Evolutionary conservation across 2,888 invertebrate species (phyloP), one percentile per base, ranked within the genome.

Genomic region (Conus canariensis): DNA sequence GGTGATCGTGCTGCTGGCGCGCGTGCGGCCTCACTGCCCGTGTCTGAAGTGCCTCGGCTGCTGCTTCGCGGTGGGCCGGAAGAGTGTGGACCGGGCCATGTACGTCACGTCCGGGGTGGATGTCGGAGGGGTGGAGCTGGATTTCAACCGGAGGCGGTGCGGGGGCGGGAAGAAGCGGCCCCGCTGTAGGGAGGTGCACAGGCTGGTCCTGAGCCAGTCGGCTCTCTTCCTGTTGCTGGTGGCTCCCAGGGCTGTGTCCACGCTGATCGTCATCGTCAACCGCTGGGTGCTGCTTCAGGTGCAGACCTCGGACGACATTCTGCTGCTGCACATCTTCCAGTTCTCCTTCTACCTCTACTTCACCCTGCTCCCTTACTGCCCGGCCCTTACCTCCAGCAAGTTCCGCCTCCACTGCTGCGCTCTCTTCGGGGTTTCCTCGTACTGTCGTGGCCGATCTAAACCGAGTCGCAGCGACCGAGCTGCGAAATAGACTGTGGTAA

Each of bases 271-370:
- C 56, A 90, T 92, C 25, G 90, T 93, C 22, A 90, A 91, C 82
- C 90, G 92, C 25, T 91, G 92, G 86, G 90, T 85, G 22, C 91
- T 90, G 56, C 90, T 89, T 58, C 86, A 85, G 30, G 80, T 90
- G 12, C 90, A 91, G 60, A 87, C 91, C 30, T 80, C 92, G 64
- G 90, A 92, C 56, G 93, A 92, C 83, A 88, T 94, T 25, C 90
- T 93, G 3, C 85, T 94, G 14, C 92, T 93, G 70, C 94, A 94
- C 86, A 85, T 93, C 16, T 93, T 94, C 30, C 94, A 94, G 87
- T 92, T 93, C 85, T 85, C 93, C 0, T 94, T 94, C 91, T 93
- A 94, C 67, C 91, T 93, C 16, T 94, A 93, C 90, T 94, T 94
- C 90, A 92, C 93, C 77, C 86, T 94, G 19, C 93, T 93, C 86